Percentiles rank a stretch among this genome's conserved stretches.
Conservation (phyloP, 2,797 vertebrate genomes). For the Bradypus variegatus region DNA sequence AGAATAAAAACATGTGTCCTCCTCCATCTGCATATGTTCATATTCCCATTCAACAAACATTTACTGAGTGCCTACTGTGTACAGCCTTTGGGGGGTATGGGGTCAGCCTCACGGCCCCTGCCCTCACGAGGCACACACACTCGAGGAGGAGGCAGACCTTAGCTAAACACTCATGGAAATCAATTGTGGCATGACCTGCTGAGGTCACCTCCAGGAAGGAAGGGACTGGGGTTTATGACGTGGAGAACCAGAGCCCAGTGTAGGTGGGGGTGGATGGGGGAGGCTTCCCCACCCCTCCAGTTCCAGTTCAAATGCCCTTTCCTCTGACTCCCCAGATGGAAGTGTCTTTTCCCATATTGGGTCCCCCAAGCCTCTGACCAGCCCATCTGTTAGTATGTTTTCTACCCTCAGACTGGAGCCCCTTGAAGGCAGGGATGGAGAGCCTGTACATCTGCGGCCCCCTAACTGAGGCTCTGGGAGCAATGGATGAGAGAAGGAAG, state of each 20-base stretch:
- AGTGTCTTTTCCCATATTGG: background rate
- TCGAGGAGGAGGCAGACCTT: background rate
- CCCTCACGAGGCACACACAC: background rate
- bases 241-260: background rate
- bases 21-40: background rate
- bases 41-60: background rate
- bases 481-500: background rate
- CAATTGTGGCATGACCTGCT: background rate
- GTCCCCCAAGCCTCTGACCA: background rate
- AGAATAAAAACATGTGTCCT: background rate
- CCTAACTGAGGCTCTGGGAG: background rate
- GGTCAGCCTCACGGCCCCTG: background rate
- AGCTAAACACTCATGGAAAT: background rate
- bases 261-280: background rate
- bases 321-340: background rate
- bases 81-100: background rate
- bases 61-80: background rate
- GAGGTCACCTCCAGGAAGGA: background rate
- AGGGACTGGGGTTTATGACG: background rate
- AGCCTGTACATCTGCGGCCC: too few species aligned
- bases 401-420: background rate
- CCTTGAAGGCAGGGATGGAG: background rate
- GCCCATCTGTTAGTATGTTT: slow-evolving; percentile 2
- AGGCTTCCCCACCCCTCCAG: background rate
- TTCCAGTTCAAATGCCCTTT: background rate